Conservation (phyloP, 2,888 invertebrate genomes). For the Cerceris rybyensis region DNA sequence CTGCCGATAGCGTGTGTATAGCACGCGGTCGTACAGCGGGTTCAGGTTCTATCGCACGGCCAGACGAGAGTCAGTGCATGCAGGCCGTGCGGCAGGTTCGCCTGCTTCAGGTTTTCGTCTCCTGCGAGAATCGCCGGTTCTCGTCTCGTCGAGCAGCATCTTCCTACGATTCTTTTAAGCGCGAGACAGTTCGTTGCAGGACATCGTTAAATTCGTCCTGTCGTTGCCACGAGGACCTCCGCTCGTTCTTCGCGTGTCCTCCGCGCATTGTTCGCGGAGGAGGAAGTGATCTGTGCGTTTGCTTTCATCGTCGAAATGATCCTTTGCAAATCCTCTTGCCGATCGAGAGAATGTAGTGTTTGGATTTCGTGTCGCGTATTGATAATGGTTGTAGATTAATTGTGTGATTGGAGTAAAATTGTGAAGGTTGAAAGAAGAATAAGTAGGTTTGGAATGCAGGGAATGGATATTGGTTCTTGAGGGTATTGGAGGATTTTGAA, state of each 20-base stretch:
- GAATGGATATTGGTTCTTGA: too few relatives aligned
- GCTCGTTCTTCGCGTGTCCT: background rate
- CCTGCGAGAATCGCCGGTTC: conserved; percentile 15
- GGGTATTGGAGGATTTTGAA: too few relatives aligned
- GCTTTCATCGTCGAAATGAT: background rate
- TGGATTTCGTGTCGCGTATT: background rate
- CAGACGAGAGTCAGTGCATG: conserved; percentile 53
- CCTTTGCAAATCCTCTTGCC: background rate
- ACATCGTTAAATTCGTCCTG: too few relatives aligned
- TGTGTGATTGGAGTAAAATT: background rate
- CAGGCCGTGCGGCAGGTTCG: conserved; percentile 53
- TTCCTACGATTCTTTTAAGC: background rate
- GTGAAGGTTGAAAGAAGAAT: background rate
- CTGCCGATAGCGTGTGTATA: conserved; percentile 48
- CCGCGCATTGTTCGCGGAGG: background rate
- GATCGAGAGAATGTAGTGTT: background rate
- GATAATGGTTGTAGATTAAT: background rate
- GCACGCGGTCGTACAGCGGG: conserved; percentile 45
- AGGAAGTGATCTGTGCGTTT: background rate
- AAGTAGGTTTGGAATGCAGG: too few relatives aligned
- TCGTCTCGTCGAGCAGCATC: background rate
- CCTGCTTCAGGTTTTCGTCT: conserved; percentile 45
- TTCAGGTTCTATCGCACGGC: conserved; percentile 48
- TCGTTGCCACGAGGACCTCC: too few relatives aligned
- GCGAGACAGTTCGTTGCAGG: background rate